These are phyloP conservation scores for Brachyopa scutellaris DNA, from an alignment of 2,888 invertebrate genomes.

Conservation along the genomic window DNA sequence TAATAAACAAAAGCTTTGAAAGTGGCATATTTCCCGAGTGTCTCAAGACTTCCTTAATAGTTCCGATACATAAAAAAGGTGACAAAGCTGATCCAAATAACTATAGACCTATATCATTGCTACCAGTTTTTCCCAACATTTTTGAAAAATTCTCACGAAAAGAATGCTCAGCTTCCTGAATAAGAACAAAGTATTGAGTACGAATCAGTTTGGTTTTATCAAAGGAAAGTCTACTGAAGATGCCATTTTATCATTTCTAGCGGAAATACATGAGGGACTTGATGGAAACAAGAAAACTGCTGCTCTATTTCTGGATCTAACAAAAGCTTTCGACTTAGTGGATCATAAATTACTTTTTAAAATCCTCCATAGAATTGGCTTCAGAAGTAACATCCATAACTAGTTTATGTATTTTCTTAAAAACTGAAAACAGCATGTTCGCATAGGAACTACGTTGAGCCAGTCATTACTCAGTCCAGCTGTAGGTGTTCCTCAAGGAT, in stretches of 20 bases:
- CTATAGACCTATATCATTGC: background rate
- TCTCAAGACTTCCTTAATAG: background rate
- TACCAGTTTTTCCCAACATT: background rate
- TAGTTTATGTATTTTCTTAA: no score
- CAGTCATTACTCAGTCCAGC: no score
- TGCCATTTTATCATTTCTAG: no score
- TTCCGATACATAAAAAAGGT: constrained; percentile 2
- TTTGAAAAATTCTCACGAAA: background rate
- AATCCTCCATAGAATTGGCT: background rate
- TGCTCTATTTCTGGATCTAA: background rate
- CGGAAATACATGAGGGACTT: background rate
- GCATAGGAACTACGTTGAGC: no score
- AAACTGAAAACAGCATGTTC: no score
- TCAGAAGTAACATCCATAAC: no score
- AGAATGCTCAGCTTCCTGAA: background rate
- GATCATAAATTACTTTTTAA: background rate
- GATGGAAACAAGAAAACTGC: background rate
- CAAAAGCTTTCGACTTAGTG: background rate
- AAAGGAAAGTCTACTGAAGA: no score
- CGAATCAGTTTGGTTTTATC: no score
- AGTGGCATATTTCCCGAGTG: background rate
- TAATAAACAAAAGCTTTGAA: constrained; percentile 3
- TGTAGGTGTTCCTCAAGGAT: no score
- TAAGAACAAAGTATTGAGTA: no score
- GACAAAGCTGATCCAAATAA: background rate